phyloP scores from a whole-genome alignment of 2,797 vertebrate genomes.

The Novumbra hubbsi region DNA sequence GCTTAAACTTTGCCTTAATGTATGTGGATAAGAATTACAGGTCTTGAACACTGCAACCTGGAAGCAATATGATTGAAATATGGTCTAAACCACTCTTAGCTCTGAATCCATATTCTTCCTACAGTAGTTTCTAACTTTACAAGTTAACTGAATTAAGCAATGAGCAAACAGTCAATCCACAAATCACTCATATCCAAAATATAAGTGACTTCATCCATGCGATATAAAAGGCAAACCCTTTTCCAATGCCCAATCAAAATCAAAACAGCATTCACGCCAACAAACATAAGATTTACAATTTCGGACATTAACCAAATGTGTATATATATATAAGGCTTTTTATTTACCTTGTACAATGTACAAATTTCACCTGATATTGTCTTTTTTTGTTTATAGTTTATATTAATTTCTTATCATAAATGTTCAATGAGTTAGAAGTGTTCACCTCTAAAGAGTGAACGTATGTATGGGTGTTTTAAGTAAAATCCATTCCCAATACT shows the following conservation, averaged over 20 bases:
- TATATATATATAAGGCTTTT: constrained; percentile 80
- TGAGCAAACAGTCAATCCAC: neutral
- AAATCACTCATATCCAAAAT: neutral
- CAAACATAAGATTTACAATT: constrained; percentile 64
- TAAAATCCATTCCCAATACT: constrained; percentile 73
- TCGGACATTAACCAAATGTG: constrained; percentile 72
- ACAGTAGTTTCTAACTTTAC: constrained; percentile 4
- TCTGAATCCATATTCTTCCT: constrained; percentile 28
- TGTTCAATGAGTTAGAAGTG: constrained; percentile 75
- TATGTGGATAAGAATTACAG: constrained; percentile 16
- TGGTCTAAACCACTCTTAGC: constrained; percentile 12
- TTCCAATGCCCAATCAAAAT: constrained; percentile 28
- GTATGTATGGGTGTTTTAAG: too few relatives aligned
- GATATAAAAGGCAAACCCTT: constrained; percentile 43
- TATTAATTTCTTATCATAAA: constrained; percentile 80
- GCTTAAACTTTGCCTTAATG: constrained; percentile 29
- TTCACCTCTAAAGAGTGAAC: constrained; percentile 72
- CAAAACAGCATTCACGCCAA: constrained; percentile 25
- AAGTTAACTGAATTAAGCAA: constrained; percentile 4
- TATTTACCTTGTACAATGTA: constrained; percentile 86
- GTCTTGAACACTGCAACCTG: constrained; percentile 6
- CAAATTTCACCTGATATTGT: constrained; percentile 95
- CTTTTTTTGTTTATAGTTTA: constrained; percentile 71
- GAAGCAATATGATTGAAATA: constrained; percentile 9
- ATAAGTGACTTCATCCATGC: constrained; percentile 30